Base-by-base conservation (phyloP, 2,113 vertebrate genomes). In the Oryzias javanicus region DNA sequence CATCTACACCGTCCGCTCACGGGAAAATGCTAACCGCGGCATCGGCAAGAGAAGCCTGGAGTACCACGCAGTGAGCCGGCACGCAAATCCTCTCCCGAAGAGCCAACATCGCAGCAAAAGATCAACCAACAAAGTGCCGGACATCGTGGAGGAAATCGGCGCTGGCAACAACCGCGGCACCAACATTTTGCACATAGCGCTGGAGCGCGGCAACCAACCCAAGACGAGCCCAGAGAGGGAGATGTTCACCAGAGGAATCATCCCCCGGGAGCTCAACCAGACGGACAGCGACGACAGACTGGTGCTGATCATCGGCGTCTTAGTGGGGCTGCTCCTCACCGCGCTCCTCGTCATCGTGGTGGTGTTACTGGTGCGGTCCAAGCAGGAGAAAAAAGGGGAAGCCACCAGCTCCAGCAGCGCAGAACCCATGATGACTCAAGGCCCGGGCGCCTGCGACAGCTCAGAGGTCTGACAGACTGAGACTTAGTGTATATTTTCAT, bases 1-100 rank as follows among this genome's bases (percentile, higher is more conserved):
- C 5, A 94, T 98, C 86, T 98, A 98, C 78, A 98, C 95, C 0
- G 93, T 98, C 1, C 94, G 93, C 16, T 96, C 96, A 1, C 93
- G 91, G 64, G 93, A 92, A 48, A 94, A 79, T 0, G 61, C 92
- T 8, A 93, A 93, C 74, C 92, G 92, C 1, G 90, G 90, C 48
- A 92, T 98, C 0, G 94, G 94, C 35, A 98, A 96, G 74, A 93
- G 96, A 22, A 98, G 96, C 0, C 57, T 94, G 59, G 95, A 95
- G 60, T 88, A 87, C 44, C 93, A 97, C 27, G 86, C 74, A 0
- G n/a, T 98, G 24, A 79, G 81, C 41, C 75, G 60, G 0, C 70
- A 72, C 25, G 66, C 79, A 3, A 18, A 68, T 41, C 44, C 64
- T 1, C 76, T 5, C 42, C n/a, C 72, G 3, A 40, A 76, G 0